Conservation (phyloP, 2,888 invertebrate species). For the Parnassius smintheus region DNA sequence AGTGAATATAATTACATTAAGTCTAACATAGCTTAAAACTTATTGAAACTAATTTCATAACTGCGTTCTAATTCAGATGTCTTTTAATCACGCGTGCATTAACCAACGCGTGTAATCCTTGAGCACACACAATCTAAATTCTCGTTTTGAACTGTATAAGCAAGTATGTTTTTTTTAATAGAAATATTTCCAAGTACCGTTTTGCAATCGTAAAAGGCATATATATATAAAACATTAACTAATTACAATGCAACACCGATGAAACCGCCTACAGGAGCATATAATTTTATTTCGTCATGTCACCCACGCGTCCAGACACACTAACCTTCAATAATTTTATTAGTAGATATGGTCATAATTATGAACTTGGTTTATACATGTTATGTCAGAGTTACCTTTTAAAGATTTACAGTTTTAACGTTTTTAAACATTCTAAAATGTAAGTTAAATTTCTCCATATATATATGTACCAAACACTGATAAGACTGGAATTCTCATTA, state of each 20-base stretch:
- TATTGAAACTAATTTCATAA: not conserved
- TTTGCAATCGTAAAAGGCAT: constrained; percentile 32
- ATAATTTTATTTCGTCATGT: constrained; percentile 39
- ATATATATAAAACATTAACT: constrained; percentile 39
- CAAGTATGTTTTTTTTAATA: constrained; percentile 2
- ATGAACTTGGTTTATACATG: constrained; percentile 2
- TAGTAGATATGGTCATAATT: constrained; percentile 10
- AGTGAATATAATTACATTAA: too few relatives aligned
- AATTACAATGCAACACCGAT: constrained; percentile 39
- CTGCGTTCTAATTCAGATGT: constrained; percentile 5
- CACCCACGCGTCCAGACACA: constrained; percentile 39
- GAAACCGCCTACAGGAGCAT: constrained; percentile 36
- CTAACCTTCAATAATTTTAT: constrained; percentile 38
- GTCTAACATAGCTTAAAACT: not conserved
- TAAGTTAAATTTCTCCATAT: too few relatives aligned
- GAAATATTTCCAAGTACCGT: constrained; percentile 5
- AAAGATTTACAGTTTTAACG: not conserved
- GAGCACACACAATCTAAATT: constrained; percentile 1
- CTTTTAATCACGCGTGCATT: constrained; percentile 10
- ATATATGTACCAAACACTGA: too few relatives aligned
- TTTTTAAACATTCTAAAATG: too few relatives aligned
- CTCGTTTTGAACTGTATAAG: constrained; percentile 15
- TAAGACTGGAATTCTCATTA: too few relatives aligned
- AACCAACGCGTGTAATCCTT: constrained; percentile 2
- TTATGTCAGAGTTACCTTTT: not conserved